Evolutionary conservation across 1,140 invertebrate genomes (phyloP), one percentile per base, ranked within the genome.

Genomic region (Drosophila leontia): DNA sequence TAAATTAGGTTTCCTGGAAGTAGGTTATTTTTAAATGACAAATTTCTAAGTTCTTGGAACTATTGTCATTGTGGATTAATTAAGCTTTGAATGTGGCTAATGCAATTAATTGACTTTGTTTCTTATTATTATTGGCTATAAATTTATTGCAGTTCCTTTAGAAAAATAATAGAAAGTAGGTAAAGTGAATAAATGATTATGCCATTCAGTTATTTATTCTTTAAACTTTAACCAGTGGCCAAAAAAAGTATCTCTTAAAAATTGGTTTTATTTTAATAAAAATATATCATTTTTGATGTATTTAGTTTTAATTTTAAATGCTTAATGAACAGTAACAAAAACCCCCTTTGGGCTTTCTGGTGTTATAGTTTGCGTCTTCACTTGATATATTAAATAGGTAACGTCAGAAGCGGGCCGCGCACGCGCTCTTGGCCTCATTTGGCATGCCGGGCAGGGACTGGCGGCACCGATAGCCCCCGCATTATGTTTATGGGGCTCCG

Each of bases 401-500:
- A 69, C 78, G 58, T 78, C 68, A 75, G 57, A 81, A 74, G 56
- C 63, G 61, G 44, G 45, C 71, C 39, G 68, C 80, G 83, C 84
- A 87, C 84, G 84, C 84, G 83, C 47, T 80, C 37, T 63, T n/a
- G 7, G 15, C 34, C 78, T 83, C 51, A 87, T 83, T 80, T 59
- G 6, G 53, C 41, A 88, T 87, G 60, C 83, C 26, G 17, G 17
- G 2, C 84, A 83, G 69, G 57, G n/a, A 26, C 19, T 12, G 9
- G 17, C 39, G 60, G 32, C 61, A 60, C 61, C 50, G 50, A 55
- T 48, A 39, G 48, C 59, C 60, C 1, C 45, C 45, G 45, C 71
- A 72, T 78, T 69, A 75, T 75, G 71, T 74, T 71, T 67, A 83
- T 76, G 42, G 48, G 39, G 17, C 53, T 55, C 19, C 34, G 13